These are phyloP conservation scores for Ariopsis seemanni DNA, from an alignment of 2,113 vertebrate species.

Conservation along the genomic window DNA sequence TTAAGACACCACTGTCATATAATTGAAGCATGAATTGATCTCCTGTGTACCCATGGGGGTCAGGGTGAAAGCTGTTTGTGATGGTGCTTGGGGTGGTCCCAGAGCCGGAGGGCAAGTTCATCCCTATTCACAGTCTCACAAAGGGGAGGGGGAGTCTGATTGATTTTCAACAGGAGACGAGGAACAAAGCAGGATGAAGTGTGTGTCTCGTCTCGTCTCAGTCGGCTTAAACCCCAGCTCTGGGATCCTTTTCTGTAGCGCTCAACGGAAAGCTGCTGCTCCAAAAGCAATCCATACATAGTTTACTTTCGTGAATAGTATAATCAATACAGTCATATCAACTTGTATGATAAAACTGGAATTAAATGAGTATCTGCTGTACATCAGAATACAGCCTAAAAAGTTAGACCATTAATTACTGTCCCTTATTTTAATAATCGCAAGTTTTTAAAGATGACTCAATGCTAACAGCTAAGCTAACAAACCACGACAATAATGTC, in stretches of 20 bases:
- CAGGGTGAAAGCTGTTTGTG: slow-evolving; percentile 8
- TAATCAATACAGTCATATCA: neutral
- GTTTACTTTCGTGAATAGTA: neutral
- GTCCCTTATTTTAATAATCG: neutral
- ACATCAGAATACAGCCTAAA: neutral
- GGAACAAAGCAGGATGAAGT: slow-evolving; percentile 51
- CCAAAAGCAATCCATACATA: neutral
- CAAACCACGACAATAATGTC: neutral
- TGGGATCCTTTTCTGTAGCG: neutral
- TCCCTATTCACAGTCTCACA: slow-evolving; percentile 36
- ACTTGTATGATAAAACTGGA: neutral
- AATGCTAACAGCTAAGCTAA: neutral
- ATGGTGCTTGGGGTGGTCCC: slow-evolving; percentile 27
- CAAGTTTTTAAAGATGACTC: neutral
- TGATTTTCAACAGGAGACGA: slow-evolving; percentile 57
- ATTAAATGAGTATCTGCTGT: neutral
- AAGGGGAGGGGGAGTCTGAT: slow-evolving; percentile 58
- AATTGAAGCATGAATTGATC: slow-evolving; percentile 19
- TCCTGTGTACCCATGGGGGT: neutral
- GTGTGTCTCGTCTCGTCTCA: slow-evolving; percentile 45
- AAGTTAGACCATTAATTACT: neutral
- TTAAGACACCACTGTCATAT: slow-evolving; percentile 27
- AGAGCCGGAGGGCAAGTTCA: slow-evolving; percentile 27
- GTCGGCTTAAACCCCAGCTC: neutral
- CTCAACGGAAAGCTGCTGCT: neutral